Evolutionary conservation across 1,140 invertebrate genomes (phyloP), one percentile per base, ranked within the genome.

Genomic region (Drosophila elegans): DNA sequence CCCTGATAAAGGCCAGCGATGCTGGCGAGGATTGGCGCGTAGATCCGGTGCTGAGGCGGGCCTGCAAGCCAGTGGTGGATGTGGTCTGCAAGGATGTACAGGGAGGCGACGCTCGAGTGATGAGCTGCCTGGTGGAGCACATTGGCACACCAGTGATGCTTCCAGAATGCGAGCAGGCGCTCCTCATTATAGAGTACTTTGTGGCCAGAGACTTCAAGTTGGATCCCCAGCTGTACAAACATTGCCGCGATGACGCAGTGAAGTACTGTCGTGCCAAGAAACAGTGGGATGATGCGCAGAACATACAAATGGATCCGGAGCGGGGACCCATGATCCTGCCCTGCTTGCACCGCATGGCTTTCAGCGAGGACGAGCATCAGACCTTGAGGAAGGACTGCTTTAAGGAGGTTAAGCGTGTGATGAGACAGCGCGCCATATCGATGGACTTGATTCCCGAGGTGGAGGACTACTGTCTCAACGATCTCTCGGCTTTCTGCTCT

Each of bases 151-250:
- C 95, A 42, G 93, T 95, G 52, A 99, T 99, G 98, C 96, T 95
- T 2, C 95, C 95, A 59, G 95, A 96, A 13, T 99, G 99, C 93
- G 97, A 98, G 93, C 95, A 96, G 54, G 96, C 97, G 25, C 93
- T 99, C 32, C 93, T 99, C 16, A 97, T 99, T 93, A 98, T 99
- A 85, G 98, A 99, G 88, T 99, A 98, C 92, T 99, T 99, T 93
- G 95, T 99, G 52, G 96, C 97, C 0, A 95, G 98, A 79, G 97
- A 99, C 93, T 99, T 97, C 85, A 97, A 97, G 90, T 92, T 99
- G 45, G 98, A 99, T 93, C 96, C 97, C 0, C 95, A 96, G 67
- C 93, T 99, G 12, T 99, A 98, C 89, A 92, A 91, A 85, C 95
- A 96, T 10, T 99, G 98, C 91, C 96, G 95, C 82, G 94, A 95